These are phyloP conservation scores for Guaruba guarouba DNA, from an alignment of 2,113 vertebrate species.

Conservation along the genomic window DNA sequence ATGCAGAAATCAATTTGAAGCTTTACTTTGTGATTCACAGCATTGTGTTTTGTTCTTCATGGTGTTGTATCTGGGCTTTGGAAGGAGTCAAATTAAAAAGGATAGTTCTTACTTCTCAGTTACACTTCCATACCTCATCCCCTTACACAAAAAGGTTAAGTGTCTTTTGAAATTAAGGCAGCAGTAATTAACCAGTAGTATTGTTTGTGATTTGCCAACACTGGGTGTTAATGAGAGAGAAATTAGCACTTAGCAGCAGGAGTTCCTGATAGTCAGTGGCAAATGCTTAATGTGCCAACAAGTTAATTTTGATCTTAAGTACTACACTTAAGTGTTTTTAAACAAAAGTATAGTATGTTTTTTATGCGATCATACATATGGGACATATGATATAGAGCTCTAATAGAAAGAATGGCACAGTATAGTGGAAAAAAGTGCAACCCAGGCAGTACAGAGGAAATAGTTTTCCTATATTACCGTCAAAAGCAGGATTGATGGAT, in stretches of 20 bases:
- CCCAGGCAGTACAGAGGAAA: not conserved
- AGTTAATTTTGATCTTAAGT: constrained; percentile 65
- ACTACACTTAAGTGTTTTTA: constrained; percentile 52
- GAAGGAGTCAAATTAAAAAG: not conserved
- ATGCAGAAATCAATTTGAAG: not conserved
- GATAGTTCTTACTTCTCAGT: constrained; percentile 17
- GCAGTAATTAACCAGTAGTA: constrained; percentile 65
- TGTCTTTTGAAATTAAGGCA: constrained; percentile 68
- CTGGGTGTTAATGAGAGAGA: constrained; percentile 63
- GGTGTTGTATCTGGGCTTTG: not conserved
- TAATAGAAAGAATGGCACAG: not conserved
- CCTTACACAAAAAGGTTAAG: constrained; percentile 57
- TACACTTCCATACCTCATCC: constrained; percentile 16
- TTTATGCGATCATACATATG: not conserved
- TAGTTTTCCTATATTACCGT: not conserved
- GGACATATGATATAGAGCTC: not conserved
- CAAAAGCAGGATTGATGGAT: not conserved
- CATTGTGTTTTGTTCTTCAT: not conserved
- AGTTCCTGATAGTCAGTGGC: constrained; percentile 55
- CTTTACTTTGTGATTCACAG: not conserved
- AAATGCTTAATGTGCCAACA: constrained; percentile 64
- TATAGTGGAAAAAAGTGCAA: not conserved
- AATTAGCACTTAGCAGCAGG: constrained; percentile 72
- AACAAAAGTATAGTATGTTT: not conserved
- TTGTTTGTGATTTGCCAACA: constrained; percentile 70